Conservation (phyloP, 1,140 invertebrate species). For the Anagrus nilaparvatae region DNA sequence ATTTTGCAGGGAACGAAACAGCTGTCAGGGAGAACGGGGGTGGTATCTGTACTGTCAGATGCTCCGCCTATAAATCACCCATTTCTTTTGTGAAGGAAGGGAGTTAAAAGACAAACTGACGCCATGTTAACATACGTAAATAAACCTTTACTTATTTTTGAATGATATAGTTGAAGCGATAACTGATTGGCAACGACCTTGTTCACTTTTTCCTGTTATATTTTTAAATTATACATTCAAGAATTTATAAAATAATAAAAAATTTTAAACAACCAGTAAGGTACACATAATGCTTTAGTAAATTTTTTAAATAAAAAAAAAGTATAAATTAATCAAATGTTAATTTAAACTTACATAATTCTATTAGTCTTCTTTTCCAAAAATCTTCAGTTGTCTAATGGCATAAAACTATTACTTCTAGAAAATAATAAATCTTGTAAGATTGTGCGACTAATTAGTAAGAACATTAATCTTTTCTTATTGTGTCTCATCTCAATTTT, state of each 20-base stretch:
- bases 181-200: no score
- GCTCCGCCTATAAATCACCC: slow-evolving; percentile 43
- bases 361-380: slow-evolving; percentile 21
- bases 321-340: no score
- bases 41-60: slow-evolving; percentile 39
- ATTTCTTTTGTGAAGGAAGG: slow-evolving; percentile 20
- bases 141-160: slow-evolving; percentile 29
- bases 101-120: slow-evolving; percentile 31
- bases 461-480: slow-evolving; percentile 39
- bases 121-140: slow-evolving; percentile 43
- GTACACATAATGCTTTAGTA: no score
- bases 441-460: slow-evolving; percentile 37
- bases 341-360: no score
- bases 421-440: no score
- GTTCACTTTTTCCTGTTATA: no score
- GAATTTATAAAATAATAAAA: no score
- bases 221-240: no score
- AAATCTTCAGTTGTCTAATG: slow-evolving; percentile 30
- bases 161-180: slow-evolving; percentile 33
- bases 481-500: slow-evolving; percentile 37
- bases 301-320: no score
- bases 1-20: slow-evolving; percentile 28
- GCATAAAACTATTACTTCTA: slow-evolving; percentile 27
- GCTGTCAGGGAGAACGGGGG: slow-evolving; percentile 33
- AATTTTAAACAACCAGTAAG: no score